phyloP scores from a whole-genome alignment of 2,797 vertebrate species.

The Poeciliopsis paucimaculata region DNA sequence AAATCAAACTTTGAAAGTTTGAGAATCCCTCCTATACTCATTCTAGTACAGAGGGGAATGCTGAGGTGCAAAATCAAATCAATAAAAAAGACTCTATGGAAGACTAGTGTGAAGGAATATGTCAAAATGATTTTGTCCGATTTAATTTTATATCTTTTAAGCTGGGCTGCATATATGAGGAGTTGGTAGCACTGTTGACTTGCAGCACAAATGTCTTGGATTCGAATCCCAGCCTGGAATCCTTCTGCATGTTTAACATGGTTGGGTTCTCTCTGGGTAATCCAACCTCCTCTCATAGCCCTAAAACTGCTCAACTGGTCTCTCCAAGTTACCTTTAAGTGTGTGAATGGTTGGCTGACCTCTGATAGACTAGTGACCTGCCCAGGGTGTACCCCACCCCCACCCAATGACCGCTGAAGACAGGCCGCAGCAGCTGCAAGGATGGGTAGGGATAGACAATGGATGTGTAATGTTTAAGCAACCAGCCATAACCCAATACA shows the following conservation, averaged over 20 bases:
- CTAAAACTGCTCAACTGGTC: background rate
- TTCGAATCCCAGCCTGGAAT: background rate
- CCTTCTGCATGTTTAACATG: background rate
- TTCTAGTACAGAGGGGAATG: slow-evolving; percentile 4
- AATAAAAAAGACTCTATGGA: background rate
- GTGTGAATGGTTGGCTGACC: background rate
- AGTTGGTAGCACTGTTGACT: too few species aligned
- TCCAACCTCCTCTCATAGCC: background rate
- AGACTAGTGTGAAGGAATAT: background rate
- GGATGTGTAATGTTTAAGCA: too few species aligned
- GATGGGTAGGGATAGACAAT: background rate
- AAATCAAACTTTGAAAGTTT: slow-evolving; percentile 45
- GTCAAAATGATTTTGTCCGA: background rate
- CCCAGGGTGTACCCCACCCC: background rate
- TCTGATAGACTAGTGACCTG: background rate
- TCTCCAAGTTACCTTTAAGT: background rate
- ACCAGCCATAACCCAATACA: too few species aligned
- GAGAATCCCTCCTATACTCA: slow-evolving; percentile 20
- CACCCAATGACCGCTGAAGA: background rate
- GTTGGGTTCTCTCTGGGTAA: background rate
- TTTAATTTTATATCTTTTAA: background rate
- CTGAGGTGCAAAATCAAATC: background rate
- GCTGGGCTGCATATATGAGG: background rate
- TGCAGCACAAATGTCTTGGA: background rate
- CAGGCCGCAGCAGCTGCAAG: background rate